Evolutionary conservation across 2,113 vertebrate genomes (phyloP), one percentile per base, ranked within the genome.

Genomic region (Sinocyclocheilus grahami): DNA sequence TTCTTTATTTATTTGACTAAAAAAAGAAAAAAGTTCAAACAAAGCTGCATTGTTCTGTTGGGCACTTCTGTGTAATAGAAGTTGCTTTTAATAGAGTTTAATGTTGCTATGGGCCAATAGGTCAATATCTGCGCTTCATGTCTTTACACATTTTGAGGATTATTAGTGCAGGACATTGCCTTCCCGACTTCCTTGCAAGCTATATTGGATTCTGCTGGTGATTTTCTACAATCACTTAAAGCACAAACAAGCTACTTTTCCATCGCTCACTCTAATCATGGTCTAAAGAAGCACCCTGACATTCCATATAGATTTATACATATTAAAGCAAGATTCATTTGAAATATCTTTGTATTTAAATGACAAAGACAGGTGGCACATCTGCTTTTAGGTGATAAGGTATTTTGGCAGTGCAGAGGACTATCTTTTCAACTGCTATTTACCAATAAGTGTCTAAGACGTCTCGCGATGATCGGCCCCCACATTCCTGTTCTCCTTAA

Each of bases 291-390:
- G 48, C 75, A 4, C 69, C 18, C 18, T 72, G 69, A 39, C 78
- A 62, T 79, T n/a, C 55, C 6, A 65, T 81, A 65, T 42, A 81
- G 39, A 65, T 63, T 65, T 82, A 18, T 30, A 53, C 80, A 82
- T 30, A 81, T 39, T n/a, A 82, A 82, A 69, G 27, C 42, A 27
- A 82, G 39, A 69, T 82, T 53, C 24, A 33, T 82, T 82, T 82
- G n/a, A 82, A 80, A 63, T 42, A 67, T 85, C 24, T 53, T 62
- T 63, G 91, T 88, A 55, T 85, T 91, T 77, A 94, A 95, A 92
- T 79, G 86, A 90, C 91, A 90, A 88, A 81, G 94, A 92, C 94
- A 95, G 94, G 93, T 94, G 93, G 92, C 80, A 22, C 87, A 88
- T 81, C 91, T 88, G 91, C 88, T 88, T 77, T 60, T 74, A 48